Conservation (phyloP, 2,113 vertebrate genomes). For the Ammodramus savannarum region DNA sequence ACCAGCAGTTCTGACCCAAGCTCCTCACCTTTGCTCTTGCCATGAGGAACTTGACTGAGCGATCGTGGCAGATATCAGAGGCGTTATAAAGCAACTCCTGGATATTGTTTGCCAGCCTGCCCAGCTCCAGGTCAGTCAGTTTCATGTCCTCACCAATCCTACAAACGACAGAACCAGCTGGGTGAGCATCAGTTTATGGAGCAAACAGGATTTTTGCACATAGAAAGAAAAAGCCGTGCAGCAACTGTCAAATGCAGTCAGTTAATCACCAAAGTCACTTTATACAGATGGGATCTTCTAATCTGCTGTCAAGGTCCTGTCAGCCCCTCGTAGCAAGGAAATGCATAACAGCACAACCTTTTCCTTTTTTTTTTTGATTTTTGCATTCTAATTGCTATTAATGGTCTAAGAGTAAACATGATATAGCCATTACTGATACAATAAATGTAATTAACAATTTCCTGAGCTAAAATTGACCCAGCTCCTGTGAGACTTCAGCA, state of each 20-base stretch:
- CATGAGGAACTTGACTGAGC: slow-evolving; percentile 93
- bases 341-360: neutral
- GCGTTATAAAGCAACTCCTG: slow-evolving; percentile 88
- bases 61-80: slow-evolving; percentile 93
- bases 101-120: slow-evolving; percentile 82
- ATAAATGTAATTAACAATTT: neutral
- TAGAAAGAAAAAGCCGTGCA: neutral
- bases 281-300: neutral
- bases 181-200: neutral
- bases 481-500: neutral
- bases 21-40: slow-evolving; percentile 88
- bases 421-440: neutral
- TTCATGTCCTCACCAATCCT: slow-evolving; percentile 87
- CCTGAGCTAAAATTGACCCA: neutral
- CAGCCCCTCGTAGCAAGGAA: neutral
- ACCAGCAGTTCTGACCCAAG: neutral
- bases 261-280: neutral
- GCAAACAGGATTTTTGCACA: neutral
- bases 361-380: neutral
- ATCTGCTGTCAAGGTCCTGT: neutral
- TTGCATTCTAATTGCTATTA: neutral
- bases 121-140: slow-evolving; percentile 87
- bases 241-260: neutral
- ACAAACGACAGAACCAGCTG: slow-evolving; percentile 37
- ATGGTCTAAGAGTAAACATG: neutral